These are phyloP conservation scores for Myripristis jacobus DNA, from an alignment of 2,797 vertebrate species.

Conservation along the genomic window DNA sequence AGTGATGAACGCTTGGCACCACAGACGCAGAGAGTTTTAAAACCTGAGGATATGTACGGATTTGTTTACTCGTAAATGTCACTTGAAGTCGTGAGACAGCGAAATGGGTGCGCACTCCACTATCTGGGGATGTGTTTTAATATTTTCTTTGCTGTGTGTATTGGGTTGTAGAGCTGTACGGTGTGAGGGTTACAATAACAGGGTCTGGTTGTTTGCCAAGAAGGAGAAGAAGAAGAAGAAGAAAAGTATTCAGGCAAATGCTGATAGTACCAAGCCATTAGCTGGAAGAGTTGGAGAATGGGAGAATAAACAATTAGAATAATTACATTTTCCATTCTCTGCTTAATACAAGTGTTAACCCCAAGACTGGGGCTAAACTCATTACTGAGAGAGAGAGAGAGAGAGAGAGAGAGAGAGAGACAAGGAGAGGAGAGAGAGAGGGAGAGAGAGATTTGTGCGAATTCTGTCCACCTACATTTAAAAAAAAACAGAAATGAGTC, in stretches of 20 bases:
- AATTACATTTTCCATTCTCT: slow-evolving; percentile 71
- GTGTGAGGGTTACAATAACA: slow-evolving; percentile 21
- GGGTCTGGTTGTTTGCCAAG: slow-evolving; percentile 25
- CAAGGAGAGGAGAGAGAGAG: background rate
- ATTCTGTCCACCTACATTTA: slow-evolving; percentile 3
- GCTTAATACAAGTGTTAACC: slow-evolving; percentile 69
- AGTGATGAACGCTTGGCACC: background rate
- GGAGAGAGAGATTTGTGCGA: background rate
- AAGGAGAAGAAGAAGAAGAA: too few relatives aligned
- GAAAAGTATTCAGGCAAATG: slow-evolving; percentile 58
- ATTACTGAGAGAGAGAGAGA: slow-evolving; percentile 56
- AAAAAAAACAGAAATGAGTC: slow-evolving; percentile 4
- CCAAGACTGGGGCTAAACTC: slow-evolving; percentile 61
- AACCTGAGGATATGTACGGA: too few relatives aligned
- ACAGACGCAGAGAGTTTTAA: too few relatives aligned
- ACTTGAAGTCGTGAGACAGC: background rate
- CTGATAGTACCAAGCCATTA: slow-evolving; percentile 57
- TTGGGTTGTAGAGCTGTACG: slow-evolving; percentile 15
- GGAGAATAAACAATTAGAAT: slow-evolving; percentile 76
- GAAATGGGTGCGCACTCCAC: background rate
- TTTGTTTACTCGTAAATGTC: too few relatives aligned
- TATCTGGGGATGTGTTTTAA: background rate
- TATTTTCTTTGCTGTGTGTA: slow-evolving; percentile 4
- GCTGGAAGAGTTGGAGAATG: slow-evolving; percentile 60
- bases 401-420: background rate